Conservation (phyloP, 2,113 vertebrate genomes). For the Galemys pyrenaicus region DNA sequence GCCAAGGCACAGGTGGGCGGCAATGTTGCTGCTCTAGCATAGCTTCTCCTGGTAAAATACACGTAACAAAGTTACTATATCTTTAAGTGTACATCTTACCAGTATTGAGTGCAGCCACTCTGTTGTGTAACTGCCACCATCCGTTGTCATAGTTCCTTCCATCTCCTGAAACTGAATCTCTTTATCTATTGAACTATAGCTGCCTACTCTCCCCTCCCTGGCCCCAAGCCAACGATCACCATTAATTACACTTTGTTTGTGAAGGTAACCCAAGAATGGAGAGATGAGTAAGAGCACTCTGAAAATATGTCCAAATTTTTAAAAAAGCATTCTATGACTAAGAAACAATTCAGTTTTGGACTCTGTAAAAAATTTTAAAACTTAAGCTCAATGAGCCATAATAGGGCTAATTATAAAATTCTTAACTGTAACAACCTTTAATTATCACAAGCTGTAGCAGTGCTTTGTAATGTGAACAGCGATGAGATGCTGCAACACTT, state of each 20-base stretch:
- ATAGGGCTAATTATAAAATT: constrained; percentile 78
- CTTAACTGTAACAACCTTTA: constrained; percentile 71
- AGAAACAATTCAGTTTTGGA: constrained; percentile 63
- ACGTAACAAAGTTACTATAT: neutral
- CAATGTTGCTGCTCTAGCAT: too few species aligned
- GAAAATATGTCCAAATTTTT: constrained; percentile 39
- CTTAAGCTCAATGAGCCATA: constrained; percentile 65
- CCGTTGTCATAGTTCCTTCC: neutral
- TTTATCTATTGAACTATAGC: too few species aligned
- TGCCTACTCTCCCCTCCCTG: too few species aligned
- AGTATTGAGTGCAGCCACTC: too few species aligned
- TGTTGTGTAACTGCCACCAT: neutral
- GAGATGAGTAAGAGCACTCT: neutral
- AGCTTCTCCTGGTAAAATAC: neutral
- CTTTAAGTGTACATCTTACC: neutral
- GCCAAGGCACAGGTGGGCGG: too few species aligned
- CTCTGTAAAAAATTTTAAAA: constrained; percentile 70
- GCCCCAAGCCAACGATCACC: neutral
- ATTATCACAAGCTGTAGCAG: constrained; percentile 63
- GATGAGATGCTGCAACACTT: constrained; percentile 14
- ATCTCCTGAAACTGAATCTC: neutral
- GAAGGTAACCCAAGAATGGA: neutral
- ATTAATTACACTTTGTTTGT: neutral
- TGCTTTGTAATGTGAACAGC: constrained; percentile 66
- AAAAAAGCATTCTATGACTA: constrained; percentile 52